Evolutionary conservation across 2,797 vertebrate species (phyloP), one percentile per base, ranked within the genome.

Genomic region (Fringilla coelebs): DNA sequence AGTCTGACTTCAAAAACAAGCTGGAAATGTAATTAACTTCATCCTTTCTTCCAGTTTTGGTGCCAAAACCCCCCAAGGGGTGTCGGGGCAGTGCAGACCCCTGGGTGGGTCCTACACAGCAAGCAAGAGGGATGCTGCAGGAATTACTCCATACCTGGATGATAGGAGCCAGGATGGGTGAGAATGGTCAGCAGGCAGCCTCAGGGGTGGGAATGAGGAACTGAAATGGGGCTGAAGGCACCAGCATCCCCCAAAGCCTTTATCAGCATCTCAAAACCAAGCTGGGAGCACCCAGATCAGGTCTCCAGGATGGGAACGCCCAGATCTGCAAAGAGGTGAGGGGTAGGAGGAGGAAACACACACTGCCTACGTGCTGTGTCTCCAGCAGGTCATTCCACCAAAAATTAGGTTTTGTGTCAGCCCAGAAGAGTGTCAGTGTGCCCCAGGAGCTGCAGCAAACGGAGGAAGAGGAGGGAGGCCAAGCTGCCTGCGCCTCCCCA

Each of bases 281-380:
- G 31, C 24, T 29, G 8, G 52, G 43, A 86, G 4, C 10, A 40
- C 8, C 10, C 19, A 62, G 21, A 3, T 16, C 38, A 24, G 60
- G 7, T 29, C 6, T 80, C 52, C 15, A 19, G 32, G 31, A 13
- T 7, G 7, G 36, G 60, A 77, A 14, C 24, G n/a, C 24, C 13
- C 31, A 51, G 31, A n/a, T 29, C n/a, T 48, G 36, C 36, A 21
- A 11, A 74, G 31, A 21, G 3, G 6, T 32, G 73, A 68, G 11
- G 13, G 2, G 9, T 11, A 18, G 34, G n/a, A 77, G n/a, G 13
- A 89, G 25, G 3, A 63, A 71, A 38, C 21, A 13, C 41, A n/a
- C 2, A 0, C 11, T 62, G 6, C 7, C n/a, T 29, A 11, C 0
- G 0, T 36, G 12, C 18, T 28, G 3, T 40, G 28, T 9, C 31